Base-by-base conservation (phyloP, 2,888 invertebrate genomes). In the Latheticus oryzae region DNA sequence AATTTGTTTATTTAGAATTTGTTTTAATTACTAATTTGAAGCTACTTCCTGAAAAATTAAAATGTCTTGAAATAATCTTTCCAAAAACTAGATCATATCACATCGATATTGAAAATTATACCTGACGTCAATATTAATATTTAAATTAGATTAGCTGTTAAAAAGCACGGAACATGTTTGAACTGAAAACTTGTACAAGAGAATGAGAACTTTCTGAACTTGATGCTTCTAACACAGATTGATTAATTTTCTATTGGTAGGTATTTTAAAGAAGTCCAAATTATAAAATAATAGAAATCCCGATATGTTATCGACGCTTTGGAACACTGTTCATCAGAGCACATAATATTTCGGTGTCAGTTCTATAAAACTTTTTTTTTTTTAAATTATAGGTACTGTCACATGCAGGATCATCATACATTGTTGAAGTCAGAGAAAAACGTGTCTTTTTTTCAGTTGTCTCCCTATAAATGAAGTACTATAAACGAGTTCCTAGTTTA, bases 91-190 rank as follows among this genome's bases (percentile, higher is more conserved):
- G 37, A 38, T 37, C 16, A 17, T 19, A 19, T 15, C 28, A 17
- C 37, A 19, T 15, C 28, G 5, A 37, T 17, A 37, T 38, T 24
- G n/a, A 13, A 19, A 11, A 38, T 40, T 40, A 23, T 23, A 40
- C 28, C 28, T 17, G 43, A 43, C 43, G 43, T 30, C 8, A 16
- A 30, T 30, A 30, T 30, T 30, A 43, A 30, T 43, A 43, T 43
- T 43, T 30, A 43, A 43, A 43, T 28, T 43, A 43, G 43, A 30
- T 17, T 15, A 42, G 7, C 17, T n/a, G 17, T 28, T 28, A 43
- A 43, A 43, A 43, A 17, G 19, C 19, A 21, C 7, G n/a, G 17
- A 37, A 37, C 17, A 37, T 9, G 19, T 37, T 21, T 1, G 17
- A 9, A n/a, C 19, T 17, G 8, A 9, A 33, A 33, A 33, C 33